Evolutionary conservation across 2,888 invertebrate species (phyloP).

Genomic region (Exocentrus adspersus): DNA sequence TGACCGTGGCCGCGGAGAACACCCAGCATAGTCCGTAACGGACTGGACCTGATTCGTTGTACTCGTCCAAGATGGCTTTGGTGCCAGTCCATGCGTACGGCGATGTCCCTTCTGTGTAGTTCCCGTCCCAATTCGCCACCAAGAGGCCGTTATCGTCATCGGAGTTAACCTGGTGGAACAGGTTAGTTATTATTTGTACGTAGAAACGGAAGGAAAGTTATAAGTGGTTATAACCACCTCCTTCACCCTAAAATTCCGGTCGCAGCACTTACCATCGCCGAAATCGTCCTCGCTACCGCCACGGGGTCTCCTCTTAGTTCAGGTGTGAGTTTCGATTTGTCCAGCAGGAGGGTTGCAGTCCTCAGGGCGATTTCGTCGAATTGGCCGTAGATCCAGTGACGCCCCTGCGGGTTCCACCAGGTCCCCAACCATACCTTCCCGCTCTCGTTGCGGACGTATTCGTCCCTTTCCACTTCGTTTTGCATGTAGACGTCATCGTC

Average conservation of each 20-base stretch:
- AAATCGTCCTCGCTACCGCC: constrained; percentile 76
- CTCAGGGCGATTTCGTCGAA: constrained; percentile 78
- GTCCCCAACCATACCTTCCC: constrained; percentile 89
- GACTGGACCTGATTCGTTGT: constrained; percentile 68
- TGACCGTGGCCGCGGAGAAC: constrained; percentile 77
- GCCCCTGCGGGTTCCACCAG: constrained; percentile 74
- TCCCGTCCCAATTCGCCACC: constrained; percentile 77
- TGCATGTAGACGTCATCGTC: constrained; percentile 83
- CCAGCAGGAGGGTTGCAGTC: constrained; percentile 76
- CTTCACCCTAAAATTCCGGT: no score
- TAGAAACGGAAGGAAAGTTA: no score
- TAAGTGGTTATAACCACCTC: no score
- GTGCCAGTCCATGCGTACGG: constrained; percentile 83
- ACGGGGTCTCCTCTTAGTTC: constrained; percentile 76
- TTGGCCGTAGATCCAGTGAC: constrained; percentile 87
- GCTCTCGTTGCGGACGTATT: constrained; percentile 82
- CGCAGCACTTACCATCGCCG: constrained; percentile 71
- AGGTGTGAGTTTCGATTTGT: constrained; percentile 72
- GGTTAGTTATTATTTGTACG: no score
- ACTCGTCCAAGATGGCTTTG: constrained; percentile 77
- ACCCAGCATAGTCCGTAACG: constrained; percentile 86
- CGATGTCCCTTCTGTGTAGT: constrained; percentile 76
- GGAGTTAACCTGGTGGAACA: constrained; percentile 70
- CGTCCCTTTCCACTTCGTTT: constrained; percentile 74
- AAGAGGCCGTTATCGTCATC: constrained; percentile 76